Evolutionary conservation across 2,888 invertebrate species (phyloP).

Genomic region (Chaitophorus viminalis): DNA sequence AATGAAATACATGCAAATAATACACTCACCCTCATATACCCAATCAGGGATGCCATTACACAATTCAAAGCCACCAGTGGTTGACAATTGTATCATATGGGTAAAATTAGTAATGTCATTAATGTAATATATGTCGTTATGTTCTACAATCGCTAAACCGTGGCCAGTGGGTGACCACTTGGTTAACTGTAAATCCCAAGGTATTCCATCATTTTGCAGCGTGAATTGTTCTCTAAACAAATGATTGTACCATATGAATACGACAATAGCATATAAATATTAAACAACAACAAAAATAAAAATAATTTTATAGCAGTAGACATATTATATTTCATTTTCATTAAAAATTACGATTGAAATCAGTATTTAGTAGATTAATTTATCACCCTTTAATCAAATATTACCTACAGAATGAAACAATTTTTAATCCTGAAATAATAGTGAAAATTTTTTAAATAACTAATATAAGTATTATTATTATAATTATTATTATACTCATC

Average conservation of each 20-base stretch:
- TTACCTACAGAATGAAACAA: too few relatives aligned
- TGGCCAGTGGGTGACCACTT: constrained; percentile 82
- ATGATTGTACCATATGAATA: background rate
- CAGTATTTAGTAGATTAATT: too few relatives aligned
- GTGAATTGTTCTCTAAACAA: constrained; percentile 64
- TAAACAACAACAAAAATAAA: too few relatives aligned
- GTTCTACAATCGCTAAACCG: constrained; percentile 76
- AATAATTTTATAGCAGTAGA: too few relatives aligned
- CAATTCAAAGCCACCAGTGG: constrained; percentile 73
- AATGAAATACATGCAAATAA: background rate
- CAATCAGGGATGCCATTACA: constrained; percentile 92
- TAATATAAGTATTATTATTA: too few relatives aligned
- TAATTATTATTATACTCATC: too few relatives aligned
- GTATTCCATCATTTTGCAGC: constrained; percentile 62
- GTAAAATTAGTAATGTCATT: constrained; percentile 68
- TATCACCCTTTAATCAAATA: too few relatives aligned
- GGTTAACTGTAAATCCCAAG: constrained; percentile 73
- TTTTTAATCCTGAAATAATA: too few relatives aligned
- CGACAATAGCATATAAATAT: background rate
- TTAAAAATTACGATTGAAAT: too few relatives aligned
- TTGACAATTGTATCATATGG: constrained; percentile 73
- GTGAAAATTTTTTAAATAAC: too few relatives aligned
- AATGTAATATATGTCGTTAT: constrained; percentile 83
- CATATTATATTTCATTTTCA: too few relatives aligned
- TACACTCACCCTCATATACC: constrained; percentile 86